Evolutionary conservation across 2,113 vertebrate species (phyloP).

Genomic region (Cyprinodon variegatus): DNA sequence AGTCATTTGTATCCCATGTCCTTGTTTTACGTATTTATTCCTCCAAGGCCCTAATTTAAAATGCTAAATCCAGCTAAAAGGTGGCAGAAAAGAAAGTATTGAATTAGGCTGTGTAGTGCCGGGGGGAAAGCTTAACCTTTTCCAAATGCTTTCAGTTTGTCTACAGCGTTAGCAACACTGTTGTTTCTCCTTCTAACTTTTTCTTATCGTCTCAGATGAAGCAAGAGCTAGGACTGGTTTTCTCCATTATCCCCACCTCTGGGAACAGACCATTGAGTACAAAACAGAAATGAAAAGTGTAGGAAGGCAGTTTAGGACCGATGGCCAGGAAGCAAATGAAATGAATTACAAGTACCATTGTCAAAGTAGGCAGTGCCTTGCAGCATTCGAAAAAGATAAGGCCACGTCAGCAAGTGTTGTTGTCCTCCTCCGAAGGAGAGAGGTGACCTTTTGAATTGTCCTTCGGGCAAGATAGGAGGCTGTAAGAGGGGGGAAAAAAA

Average conservation of each 20-base stretch:
- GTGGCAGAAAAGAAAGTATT: conserved; percentile 47
- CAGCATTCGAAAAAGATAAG: conserved; percentile 72
- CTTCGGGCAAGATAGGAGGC: conserved; percentile 58
- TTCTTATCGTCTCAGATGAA: conserved; percentile 34
- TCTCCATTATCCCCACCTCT: conserved; percentile 60
- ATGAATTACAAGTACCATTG: conserved; percentile 68
- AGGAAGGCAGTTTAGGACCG: conserved; percentile 42
- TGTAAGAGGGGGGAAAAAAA: conserved; percentile 14
- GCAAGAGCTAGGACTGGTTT: conserved; percentile 52
- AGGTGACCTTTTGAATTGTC: conserved; percentile 75
- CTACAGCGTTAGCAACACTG: conserved; percentile 47
- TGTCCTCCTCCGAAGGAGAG: conserved; percentile 61
- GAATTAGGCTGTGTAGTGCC: conserved; percentile 38
- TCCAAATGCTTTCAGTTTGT: conserved; percentile 36
- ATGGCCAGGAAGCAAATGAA: conserved; percentile 59
- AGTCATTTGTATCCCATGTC: conserved; percentile 8
- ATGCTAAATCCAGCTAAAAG: conserved; percentile 45
- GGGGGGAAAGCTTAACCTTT: conserved; percentile 46
- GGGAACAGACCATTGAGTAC: conserved; percentile 39
- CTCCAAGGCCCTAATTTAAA: conserved; percentile 33
- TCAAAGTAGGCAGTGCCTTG: conserved; percentile 60
- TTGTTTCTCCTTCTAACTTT: conserved; percentile 45
- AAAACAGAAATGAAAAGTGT: conserved; percentile 31
- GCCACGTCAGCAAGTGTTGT: conserved; percentile 68
- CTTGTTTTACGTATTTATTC: conserved; percentile 29